These are phyloP conservation scores for Orgyia antiqua DNA, from an alignment of 2,888 invertebrate genomes.

Conservation along the genomic window DNA sequence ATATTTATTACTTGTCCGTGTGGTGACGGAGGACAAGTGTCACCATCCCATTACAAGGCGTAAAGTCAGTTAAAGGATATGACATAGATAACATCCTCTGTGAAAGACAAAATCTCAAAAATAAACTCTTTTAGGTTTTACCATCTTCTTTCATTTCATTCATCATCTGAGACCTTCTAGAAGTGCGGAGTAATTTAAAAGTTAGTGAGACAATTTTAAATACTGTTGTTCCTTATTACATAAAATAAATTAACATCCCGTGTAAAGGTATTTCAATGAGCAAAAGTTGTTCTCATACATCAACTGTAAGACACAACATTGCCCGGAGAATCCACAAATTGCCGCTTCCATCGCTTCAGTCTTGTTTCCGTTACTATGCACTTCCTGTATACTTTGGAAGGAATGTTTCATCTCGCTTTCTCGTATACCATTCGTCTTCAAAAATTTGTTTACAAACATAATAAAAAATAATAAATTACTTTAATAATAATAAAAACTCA, in stretches of 20 bases:
- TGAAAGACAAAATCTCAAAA: too few species aligned
- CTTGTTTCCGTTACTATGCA: conserved; percentile 35
- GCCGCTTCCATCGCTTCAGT: conserved; percentile 29
- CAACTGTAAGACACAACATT: conserved; percentile 31
- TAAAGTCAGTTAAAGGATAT: too few species aligned
- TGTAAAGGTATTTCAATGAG: conserved; percentile 41
- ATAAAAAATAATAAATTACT: background rate
- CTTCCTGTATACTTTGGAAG: conserved; percentile 28
- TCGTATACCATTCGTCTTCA: conserved; percentile 9
- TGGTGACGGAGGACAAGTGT: too few species aligned
- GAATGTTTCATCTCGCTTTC: conserved; percentile 20
- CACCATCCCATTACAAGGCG: too few species aligned
- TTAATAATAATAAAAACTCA: background rate
- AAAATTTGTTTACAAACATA: too few species aligned
- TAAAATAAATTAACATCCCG: conserved; percentile 42
- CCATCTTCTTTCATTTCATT: too few species aligned
- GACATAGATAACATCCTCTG: too few species aligned
- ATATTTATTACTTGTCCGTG: too few species aligned
- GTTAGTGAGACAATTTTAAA: conserved; percentile 26
- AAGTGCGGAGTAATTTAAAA: conserved; percentile 25
- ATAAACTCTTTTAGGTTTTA: too few species aligned
- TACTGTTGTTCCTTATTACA: conserved; percentile 36
- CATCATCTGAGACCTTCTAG: too few species aligned
- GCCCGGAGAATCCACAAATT: conserved; percentile 26
- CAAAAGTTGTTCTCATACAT: conserved; percentile 39